Evolutionary conservation across 2,797 vertebrate genomes (phyloP).

Genomic region (Heterohyrax brucei): DNA sequence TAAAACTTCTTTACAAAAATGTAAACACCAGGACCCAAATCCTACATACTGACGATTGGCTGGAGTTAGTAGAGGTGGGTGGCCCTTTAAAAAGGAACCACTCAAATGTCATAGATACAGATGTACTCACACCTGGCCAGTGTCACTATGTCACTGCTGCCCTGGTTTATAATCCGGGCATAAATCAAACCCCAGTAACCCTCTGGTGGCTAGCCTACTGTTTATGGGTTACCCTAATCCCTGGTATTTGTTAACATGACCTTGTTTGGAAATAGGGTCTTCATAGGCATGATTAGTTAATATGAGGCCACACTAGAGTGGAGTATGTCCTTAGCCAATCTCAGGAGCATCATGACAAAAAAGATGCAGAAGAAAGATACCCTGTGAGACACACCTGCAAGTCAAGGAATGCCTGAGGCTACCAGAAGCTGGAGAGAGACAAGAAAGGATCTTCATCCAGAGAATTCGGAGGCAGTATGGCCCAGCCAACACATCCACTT

Average conservation of each 20-base stretch:
- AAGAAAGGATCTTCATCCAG: background rate
- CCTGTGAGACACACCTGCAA: background rate
- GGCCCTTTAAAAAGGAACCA: background rate
- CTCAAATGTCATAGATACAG: background rate
- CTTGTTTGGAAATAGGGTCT: background rate
- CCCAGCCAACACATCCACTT: background rate
- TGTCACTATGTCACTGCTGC: background rate
- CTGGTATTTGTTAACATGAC: background rate
- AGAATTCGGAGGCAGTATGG: background rate
- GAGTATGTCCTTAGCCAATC: background rate
- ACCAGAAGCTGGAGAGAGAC: background rate
- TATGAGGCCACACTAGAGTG: background rate
- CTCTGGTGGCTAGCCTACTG: background rate
- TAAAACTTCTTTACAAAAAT: background rate
- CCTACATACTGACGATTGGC: background rate
- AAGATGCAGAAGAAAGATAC: background rate
- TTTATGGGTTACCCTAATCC: background rate
- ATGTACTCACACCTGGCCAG: background rate
- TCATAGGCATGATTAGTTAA: background rate
- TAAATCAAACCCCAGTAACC: background rate
- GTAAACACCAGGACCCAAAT: background rate
- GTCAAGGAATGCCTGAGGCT: background rate
- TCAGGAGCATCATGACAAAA: background rate
- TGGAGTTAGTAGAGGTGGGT: background rate
- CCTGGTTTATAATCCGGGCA: background rate